phyloP scores from a whole-genome alignment of 2,113 vertebrate species.

The Hymenochirus boettgeri region DNA sequence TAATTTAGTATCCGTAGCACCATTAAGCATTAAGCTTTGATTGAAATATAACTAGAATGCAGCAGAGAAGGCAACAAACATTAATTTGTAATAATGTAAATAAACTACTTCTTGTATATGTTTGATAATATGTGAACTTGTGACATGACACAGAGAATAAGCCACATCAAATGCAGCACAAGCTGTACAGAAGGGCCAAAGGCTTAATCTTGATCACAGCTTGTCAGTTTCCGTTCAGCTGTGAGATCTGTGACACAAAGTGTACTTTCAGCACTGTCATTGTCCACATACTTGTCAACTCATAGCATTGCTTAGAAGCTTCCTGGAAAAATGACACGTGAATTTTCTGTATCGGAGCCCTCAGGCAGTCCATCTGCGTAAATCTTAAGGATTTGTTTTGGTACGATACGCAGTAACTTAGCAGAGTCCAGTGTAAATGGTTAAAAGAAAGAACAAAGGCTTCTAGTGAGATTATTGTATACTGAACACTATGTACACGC shows the following conservation, averaged over 20 bases:
- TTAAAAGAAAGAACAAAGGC: no score
- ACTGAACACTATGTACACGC: no score
- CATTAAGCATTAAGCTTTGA: no score
- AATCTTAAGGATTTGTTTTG: slow-evolving; percentile 3
- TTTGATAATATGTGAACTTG: no score
- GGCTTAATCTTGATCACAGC: not conserved
- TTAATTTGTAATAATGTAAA: no score
- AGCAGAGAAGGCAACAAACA: no score
- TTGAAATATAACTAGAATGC: no score
- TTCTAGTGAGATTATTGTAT: no score
- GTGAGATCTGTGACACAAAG: slow-evolving; percentile 14
- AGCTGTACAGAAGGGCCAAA: not conserved
- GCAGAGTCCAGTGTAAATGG: not conserved
- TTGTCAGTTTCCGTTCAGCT: not conserved
- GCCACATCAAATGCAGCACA: no score
- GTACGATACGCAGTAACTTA: not conserved
- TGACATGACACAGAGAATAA: no score
- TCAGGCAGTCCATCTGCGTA: slow-evolving; percentile 18
- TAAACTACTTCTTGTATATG: no score
- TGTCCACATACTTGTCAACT: slow-evolving; percentile 10
- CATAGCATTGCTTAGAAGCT: slow-evolving; percentile 6
- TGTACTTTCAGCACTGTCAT: slow-evolving; percentile 25
- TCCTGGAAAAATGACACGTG: slow-evolving; percentile 24
- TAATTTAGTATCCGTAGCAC: no score
- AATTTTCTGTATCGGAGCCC: not conserved